These are phyloP conservation scores for Lycaena phlaeas DNA, from an alignment of 2,888 invertebrate species.

Conservation along the genomic window DNA sequence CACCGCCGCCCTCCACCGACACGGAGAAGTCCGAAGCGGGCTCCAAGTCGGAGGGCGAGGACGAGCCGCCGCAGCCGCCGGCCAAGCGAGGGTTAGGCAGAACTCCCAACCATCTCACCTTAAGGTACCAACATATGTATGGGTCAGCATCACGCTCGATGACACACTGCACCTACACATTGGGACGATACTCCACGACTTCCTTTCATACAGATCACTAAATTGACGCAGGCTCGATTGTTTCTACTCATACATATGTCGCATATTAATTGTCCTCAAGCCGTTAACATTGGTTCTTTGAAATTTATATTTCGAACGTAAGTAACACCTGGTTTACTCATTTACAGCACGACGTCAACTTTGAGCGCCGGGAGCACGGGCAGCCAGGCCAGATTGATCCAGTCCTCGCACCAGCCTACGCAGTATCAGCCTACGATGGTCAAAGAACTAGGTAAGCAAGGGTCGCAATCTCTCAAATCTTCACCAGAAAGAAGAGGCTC, in stretches of 20 bases:
- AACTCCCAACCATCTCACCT: conserved; percentile 93
- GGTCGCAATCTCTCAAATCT: conserved; percentile 66
- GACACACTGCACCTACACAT: conserved; percentile 32
- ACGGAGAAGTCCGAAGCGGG: conserved; percentile 75
- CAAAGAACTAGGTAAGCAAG: conserved; percentile 90
- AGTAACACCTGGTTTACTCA: background rate
- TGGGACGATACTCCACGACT: conserved; percentile 16
- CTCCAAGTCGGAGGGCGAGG: conserved; percentile 90
- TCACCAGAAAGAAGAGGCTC: conserved; percentile 55
- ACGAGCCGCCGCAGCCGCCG: conserved; percentile 79
- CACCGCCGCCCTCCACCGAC: conserved; percentile 51
- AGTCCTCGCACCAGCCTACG: conserved; percentile 94
- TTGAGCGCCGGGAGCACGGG: conserved; percentile 94
- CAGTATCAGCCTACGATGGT: conserved; percentile 91
- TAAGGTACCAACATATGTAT: conserved; percentile 76
- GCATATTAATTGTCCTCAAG: conserved; percentile 19
- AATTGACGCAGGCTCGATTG: conserved; percentile 44
- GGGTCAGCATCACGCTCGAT: conserved; percentile 34
- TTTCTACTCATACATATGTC: conserved; percentile 59
- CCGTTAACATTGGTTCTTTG: conserved; percentile 3
- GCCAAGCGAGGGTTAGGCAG: conserved; percentile 83
- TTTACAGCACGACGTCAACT: conserved; percentile 90
- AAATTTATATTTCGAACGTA: conserved; percentile 8
- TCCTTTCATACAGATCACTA: conserved; percentile 21
- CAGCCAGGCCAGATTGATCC: conserved; percentile 93